Base-by-base conservation (phyloP, 2,888 invertebrate genomes). In the Stenodera caucasica region DNA sequence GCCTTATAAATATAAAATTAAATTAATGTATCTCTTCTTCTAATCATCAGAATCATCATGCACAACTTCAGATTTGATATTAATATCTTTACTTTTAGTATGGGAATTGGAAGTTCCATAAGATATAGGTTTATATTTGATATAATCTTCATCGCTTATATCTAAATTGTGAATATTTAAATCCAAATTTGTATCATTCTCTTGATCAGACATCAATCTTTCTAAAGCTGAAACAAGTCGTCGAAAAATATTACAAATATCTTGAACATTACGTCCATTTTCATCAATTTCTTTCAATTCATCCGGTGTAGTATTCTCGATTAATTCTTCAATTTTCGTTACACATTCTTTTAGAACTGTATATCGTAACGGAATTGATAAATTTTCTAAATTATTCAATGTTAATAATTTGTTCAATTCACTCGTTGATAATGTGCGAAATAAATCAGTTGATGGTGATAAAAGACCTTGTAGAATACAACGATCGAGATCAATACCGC, bases 321-420 rank as follows among this genome's bases (percentile, higher is more conserved):
- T 65, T 35, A 69, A 63, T 11, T 66, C 55, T 62, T 76, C 75
- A 49, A 78, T 71, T 40, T 73, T 67, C 23, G 73, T 60, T 3
- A 77, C 63, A 55, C 75, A 73, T 12, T 70, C 70, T 37, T 69
- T 67, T 30, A 80, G 59, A n/a, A 78, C 75, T 26, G 68, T 66
- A 60, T 77, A 71, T 62, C 79, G 70, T 54, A 75, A 72, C 33
- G 71, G 70, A n/a, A 77, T 58, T 9, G 75, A 74, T 50, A 79
- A 65, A 66, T 78, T 77, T 45, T 77, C 75, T 59, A 78, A 77
- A 67, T 80, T 80, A 50, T 75, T 71, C 12, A 77, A 66, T 32
- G 69, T 71, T 30, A 80, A 61, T 26, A 80, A 56, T 55, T 60
- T 65, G 35, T 65, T 63, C 58, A 72, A 73, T 64, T 79, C 76